Evolutionary conservation across 2,113 vertebrate species (phyloP).

Genomic region (Accipiter virgatus): DNA sequence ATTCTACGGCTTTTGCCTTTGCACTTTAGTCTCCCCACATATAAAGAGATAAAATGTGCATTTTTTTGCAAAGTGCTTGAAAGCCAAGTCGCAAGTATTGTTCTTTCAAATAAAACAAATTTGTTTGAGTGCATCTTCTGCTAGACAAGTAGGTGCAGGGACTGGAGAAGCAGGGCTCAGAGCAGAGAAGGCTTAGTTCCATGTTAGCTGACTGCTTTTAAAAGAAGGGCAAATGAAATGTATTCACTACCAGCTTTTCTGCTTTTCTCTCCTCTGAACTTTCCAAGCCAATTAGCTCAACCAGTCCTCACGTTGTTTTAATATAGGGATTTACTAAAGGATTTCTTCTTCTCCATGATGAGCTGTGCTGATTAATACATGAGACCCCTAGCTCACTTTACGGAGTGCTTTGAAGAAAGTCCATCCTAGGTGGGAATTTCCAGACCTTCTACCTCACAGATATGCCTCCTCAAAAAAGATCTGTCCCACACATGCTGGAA

Average conservation of each 20-base stretch:
- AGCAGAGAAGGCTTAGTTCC: background rate
- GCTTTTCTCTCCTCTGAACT: conserved; percentile 15
- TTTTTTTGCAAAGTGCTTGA: background rate
- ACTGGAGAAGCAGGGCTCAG: background rate
- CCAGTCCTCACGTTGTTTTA: conserved; percentile 15
- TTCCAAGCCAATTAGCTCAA: conserved; percentile 54
- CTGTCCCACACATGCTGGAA: conserved; percentile 1
- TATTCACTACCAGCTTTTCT: background rate
- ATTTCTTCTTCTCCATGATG: background rate
- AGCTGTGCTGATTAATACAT: background rate
- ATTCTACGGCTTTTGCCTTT: background rate
- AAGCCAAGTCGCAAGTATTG: conserved; percentile 9
- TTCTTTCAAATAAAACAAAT: conserved; percentile 27
- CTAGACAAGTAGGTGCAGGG: background rate
- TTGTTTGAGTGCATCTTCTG: background rate
- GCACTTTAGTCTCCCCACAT: background rate
- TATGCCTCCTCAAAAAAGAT: background rate
- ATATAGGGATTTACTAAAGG: conserved; percentile 5
- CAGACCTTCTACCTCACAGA: conserved; percentile 30
- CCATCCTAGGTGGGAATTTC: conserved; percentile 9
- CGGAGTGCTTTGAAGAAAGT: background rate
- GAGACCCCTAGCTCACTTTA: background rate
- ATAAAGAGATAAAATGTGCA: background rate
- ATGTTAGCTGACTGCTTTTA: background rate
- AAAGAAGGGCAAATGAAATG: conserved; percentile 10